Evolutionary conservation across 2,113 vertebrate genomes (phyloP).

Genomic region (Mustelus asterias): DNA sequence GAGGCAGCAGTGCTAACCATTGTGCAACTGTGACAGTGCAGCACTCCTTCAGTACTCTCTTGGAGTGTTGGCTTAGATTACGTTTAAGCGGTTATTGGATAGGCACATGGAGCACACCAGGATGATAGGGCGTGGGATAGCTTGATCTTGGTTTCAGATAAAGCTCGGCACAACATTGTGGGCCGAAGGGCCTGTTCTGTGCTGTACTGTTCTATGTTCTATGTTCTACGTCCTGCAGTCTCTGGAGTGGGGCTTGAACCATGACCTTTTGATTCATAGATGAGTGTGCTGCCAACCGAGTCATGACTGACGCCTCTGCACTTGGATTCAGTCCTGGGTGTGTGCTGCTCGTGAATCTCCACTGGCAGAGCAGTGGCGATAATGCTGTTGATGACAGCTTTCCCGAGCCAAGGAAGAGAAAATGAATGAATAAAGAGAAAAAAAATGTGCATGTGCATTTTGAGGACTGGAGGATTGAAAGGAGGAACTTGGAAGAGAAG

Average conservation of each 20-base stretch:
- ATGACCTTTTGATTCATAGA: neutral
- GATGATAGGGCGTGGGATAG: no score
- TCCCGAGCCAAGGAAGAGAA: neutral
- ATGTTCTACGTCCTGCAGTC: neutral
- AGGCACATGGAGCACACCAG: no score
- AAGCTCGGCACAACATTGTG: no score
- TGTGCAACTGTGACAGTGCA: neutral
- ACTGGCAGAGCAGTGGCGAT: neutral
- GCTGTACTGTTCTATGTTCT: no score
- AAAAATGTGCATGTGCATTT: neutral
- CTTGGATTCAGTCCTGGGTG: neutral
- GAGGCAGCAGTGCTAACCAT: no score
- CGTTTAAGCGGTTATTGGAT: no score
- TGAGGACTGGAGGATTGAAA: neutral
- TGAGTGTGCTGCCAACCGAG: neutral
- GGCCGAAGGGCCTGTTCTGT: no score
- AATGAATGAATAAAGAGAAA: no score
- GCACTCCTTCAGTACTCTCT: neutral
- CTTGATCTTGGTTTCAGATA: no score
- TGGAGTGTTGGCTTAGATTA: neutral
- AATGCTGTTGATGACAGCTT: neutral
- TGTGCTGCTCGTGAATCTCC: neutral
- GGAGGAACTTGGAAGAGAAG: neutral
- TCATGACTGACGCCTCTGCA: neutral
- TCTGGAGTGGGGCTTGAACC: neutral